Evolutionary conservation across 2,113 vertebrate species (phyloP).

Genomic region (Callopanchax toddi): DNA sequence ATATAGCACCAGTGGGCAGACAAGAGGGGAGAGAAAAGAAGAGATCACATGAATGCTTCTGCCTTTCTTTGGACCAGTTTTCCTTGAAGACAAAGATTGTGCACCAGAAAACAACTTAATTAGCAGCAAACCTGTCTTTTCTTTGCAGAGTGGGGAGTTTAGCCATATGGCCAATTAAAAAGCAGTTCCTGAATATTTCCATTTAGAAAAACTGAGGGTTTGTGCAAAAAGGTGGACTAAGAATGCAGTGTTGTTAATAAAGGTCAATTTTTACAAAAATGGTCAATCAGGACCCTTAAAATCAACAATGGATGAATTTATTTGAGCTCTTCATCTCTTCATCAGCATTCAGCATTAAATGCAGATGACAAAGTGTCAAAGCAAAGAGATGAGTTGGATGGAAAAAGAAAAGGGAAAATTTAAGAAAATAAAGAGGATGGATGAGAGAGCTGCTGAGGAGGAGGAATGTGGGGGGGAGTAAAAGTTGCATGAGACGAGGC

Average conservation of each 20-base stretch:
- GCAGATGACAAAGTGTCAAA: slow-evolving; percentile 4
- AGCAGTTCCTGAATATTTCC: slow-evolving; percentile 65
- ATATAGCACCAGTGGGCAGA: slow-evolving; percentile 53
- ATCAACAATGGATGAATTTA: slow-evolving; percentile 21
- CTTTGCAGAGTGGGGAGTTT: slow-evolving; percentile 41
- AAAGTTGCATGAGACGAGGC: slow-evolving; percentile 77
- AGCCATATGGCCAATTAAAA: slow-evolving; percentile 80
- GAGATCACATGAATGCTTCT: slow-evolving; percentile 7
- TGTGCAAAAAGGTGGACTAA: slow-evolving; percentile 16
- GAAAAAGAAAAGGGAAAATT: slow-evolving; percentile 12
- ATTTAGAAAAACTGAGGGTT: slow-evolving; percentile 59
- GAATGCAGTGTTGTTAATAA: slow-evolving; percentile 9
- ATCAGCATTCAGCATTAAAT: slow-evolving; percentile 23
- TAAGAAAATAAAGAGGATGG: slow-evolving; percentile 48
- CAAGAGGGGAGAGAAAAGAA: not conserved
- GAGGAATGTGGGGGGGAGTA: slow-evolving; percentile 57
- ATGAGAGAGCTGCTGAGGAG: slow-evolving; percentile 37
- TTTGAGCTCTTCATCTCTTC: slow-evolving; percentile 26
- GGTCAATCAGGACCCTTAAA: not conserved
- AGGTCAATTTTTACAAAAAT: slow-evolving; percentile 53
- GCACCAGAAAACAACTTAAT: slow-evolving; percentile 53
- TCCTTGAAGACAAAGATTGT: slow-evolving; percentile 27
- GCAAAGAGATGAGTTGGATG: not conserved
- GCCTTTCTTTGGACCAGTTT: slow-evolving; percentile 17
- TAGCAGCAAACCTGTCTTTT: slow-evolving; percentile 54